These are phyloP conservation scores for Heterodera filipjevi DNA, from an alignment of 2,888 invertebrate genomes.

Conservation along the genomic window DNA sequence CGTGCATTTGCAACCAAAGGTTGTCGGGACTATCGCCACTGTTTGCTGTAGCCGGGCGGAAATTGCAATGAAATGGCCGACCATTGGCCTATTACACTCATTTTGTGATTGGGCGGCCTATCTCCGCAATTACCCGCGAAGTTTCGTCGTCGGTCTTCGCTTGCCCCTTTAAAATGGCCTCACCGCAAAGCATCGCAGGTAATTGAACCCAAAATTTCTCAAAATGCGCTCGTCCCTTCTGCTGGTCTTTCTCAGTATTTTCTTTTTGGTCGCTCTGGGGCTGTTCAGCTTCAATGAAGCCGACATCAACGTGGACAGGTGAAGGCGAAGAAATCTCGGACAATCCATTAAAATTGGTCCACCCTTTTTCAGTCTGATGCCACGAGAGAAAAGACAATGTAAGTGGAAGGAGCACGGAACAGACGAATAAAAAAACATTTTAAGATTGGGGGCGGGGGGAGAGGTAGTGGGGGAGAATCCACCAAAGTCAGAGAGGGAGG, in stretches of 20 bases:
- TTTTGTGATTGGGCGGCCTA: background rate
- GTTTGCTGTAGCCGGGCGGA: background rate
- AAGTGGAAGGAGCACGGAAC: background rate
- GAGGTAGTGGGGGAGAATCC: too few relatives aligned
- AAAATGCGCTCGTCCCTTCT: background rate
- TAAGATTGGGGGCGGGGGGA: too few relatives aligned
- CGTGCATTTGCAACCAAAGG: background rate
- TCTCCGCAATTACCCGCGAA: background rate
- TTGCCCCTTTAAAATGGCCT: background rate
- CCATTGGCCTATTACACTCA: conserved; percentile 7
- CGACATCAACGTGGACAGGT: background rate
- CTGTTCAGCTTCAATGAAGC: background rate
- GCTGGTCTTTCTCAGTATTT: background rate
- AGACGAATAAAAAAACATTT: too few relatives aligned
- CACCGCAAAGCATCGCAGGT: background rate
- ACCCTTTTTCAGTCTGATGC: background rate
- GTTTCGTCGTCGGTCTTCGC: background rate
- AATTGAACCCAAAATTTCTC: background rate
- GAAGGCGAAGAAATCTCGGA: background rate
- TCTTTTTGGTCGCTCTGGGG: background rate
- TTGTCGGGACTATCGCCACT: background rate
- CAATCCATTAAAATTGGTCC: background rate
- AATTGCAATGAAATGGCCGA: background rate
- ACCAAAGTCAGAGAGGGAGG: too few relatives aligned
- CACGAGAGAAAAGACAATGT: background rate